Evolutionary conservation across 2,888 invertebrate genomes (phyloP).

Genomic region (Pammene fasciana): DNA sequence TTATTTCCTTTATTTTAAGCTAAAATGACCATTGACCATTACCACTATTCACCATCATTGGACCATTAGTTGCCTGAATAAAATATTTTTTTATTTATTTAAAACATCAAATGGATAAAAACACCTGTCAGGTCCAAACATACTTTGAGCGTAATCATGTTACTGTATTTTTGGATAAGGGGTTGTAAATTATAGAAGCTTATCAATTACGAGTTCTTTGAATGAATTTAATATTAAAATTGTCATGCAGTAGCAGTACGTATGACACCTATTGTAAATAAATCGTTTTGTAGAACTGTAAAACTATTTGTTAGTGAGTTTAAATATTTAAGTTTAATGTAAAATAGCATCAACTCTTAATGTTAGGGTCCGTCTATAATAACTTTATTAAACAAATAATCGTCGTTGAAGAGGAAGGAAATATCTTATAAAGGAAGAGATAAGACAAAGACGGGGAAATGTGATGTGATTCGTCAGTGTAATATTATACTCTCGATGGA

Average conservation of each 20-base stretch:
- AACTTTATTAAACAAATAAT: not conserved
- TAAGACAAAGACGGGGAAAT: constrained; percentile 35
- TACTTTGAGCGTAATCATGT: not conserved
- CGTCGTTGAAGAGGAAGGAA: not conserved
- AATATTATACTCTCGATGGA: constrained; percentile 9
- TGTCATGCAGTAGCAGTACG: not conserved
- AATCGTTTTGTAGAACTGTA: not conserved
- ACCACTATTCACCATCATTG: too few relatives aligned
- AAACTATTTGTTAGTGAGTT: not conserved
- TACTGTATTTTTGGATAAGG: not conserved
- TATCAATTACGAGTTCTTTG: constrained; percentile 1
- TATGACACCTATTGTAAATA: constrained; percentile 1
- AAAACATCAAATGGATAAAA: too few relatives aligned
- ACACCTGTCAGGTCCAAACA: too few relatives aligned
- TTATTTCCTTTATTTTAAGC: too few relatives aligned
- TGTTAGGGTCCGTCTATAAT: not conserved
- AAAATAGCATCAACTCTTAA: not conserved
- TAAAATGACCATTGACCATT: too few relatives aligned
- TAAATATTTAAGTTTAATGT: not conserved
- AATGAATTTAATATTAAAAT: constrained; percentile 21
- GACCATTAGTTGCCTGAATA: too few relatives aligned
- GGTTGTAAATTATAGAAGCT: constrained; percentile 3
- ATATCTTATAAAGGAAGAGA: not conserved
- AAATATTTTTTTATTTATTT: too few relatives aligned
- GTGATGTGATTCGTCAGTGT: constrained; percentile 3